A percentile compares a stretch with the other conserved stretches of the same genome.
Conservation (phyloP, 64 coral and sea anemone species). For the Dendronephthya gigantea region DNA sequence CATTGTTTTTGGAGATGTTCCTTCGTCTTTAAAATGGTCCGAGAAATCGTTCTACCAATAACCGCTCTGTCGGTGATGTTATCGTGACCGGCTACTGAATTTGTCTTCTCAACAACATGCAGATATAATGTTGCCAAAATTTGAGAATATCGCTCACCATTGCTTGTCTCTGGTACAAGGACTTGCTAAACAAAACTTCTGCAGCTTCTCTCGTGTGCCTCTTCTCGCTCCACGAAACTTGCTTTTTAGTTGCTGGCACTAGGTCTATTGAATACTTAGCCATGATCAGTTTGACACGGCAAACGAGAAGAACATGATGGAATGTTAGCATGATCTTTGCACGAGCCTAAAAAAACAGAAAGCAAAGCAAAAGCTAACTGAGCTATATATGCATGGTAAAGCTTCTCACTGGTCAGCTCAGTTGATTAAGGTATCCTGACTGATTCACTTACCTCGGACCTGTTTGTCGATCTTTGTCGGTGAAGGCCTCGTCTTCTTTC, state of each 20-base stretch:
- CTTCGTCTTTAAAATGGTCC: too few species aligned
- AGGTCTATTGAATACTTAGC: background rate
- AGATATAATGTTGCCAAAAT: background rate
- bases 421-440: background rate
- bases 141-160: background rate
- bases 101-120: background rate
- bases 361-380: too few species aligned
- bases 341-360: background rate
- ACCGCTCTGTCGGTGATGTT: too few species aligned
- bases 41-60: too few species aligned
- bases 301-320: background rate
- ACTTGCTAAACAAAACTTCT: conserved; percentile 13
- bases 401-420: background rate
- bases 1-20: too few species aligned
- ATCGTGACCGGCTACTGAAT: too few species aligned
- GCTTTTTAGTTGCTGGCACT: background rate
- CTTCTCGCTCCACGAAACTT: background rate
- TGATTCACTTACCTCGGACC: background rate
- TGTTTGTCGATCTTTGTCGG: background rate
- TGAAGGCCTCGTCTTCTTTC: background rate
- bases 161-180: background rate
- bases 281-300: background rate
- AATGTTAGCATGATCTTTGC: background rate
- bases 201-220: conserved; percentile 1
- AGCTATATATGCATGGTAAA: too few species aligned